These are phyloP conservation scores for Lordiphosa fenestrarum DNA, from an alignment of 2,888 invertebrate genomes.

Conservation along the genomic window DNA sequence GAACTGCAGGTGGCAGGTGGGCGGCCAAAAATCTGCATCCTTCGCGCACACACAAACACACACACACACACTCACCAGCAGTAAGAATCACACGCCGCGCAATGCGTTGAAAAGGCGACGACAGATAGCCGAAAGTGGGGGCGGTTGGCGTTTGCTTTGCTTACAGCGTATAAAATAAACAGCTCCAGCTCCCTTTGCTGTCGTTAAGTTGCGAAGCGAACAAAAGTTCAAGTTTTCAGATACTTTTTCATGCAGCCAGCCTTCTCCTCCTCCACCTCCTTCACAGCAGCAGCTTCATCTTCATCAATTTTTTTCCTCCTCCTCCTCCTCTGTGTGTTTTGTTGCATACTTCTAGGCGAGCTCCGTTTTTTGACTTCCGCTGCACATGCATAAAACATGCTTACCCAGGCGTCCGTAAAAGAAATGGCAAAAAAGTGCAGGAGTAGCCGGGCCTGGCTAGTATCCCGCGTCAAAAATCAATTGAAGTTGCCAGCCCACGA, in stretches of 20 bases:
- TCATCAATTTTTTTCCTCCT: conserved; percentile 55
- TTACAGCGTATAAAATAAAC: conserved; percentile 65
- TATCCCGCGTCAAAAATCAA: conserved; percentile 68
- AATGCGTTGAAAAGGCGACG: conserved; percentile 38
- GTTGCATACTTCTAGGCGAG: conserved; percentile 31
- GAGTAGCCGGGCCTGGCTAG: conserved; percentile 15
- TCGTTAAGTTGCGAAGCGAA: conserved; percentile 61
- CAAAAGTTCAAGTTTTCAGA: conserved; percentile 66
- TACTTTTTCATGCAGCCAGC: conserved; percentile 38
- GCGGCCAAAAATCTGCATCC: conserved; percentile 43
- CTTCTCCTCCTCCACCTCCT: background rate
- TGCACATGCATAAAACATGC: conserved; percentile 67
- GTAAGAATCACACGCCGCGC: conserved; percentile 34
- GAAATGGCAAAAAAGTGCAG: conserved; percentile 35
- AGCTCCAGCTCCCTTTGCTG: conserved; percentile 18
- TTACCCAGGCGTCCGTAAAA: conserved; percentile 38
- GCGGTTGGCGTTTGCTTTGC: conserved; percentile 11
- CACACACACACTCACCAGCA: background rate
- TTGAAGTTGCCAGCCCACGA: conserved; percentile 43
- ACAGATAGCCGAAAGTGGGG: conserved; percentile 44
- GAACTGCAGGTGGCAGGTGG: conserved; percentile 42
- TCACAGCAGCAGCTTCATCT: conserved; percentile 52
- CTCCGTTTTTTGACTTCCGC: conserved; percentile 57
- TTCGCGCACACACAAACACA: conserved; percentile 37
- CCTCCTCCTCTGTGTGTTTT: conserved; percentile 15